A percentile compares a stretch with the other conserved stretches of the same genome.
These are phyloP conservation scores for Jaculus jaculus DNA, from an alignment of 2,113 vertebrate genomes.

Conservation along the genomic window DNA sequence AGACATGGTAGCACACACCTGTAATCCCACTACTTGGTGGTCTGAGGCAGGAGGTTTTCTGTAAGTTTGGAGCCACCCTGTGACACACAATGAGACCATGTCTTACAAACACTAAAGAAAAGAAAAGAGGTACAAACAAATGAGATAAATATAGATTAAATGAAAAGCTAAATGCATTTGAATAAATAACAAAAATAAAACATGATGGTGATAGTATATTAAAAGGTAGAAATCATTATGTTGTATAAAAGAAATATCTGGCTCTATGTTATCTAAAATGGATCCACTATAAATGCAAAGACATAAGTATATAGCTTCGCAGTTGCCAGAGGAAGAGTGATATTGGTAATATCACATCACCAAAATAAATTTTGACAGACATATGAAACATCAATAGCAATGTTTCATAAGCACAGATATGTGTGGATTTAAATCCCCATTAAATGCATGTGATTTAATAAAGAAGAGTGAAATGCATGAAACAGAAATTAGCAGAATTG, in stretches of 20 bases:
- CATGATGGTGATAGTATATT: background rate
- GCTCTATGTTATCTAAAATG: background rate
- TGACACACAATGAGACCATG: too few species aligned
- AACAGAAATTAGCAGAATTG: background rate
- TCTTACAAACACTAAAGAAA: background rate
- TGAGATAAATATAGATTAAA: background rate
- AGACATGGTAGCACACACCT: background rate
- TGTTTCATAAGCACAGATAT: background rate
- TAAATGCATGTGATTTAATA: background rate
- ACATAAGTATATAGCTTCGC: background rate
- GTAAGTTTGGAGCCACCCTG: background rate
- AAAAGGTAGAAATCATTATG: background rate
- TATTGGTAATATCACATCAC: background rate
- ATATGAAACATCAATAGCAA: background rate
- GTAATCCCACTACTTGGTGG: background rate
- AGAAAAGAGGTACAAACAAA: background rate
- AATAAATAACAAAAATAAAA: too few species aligned
- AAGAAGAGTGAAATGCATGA: background rate
- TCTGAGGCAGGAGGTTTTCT: background rate
- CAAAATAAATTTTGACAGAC: conserved; percentile 4
- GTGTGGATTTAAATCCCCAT: too few species aligned
- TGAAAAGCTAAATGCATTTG: background rate
- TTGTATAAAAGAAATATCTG: background rate
- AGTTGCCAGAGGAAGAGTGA: background rate
- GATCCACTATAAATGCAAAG: background rate